Evolutionary conservation across 2,888 invertebrate species (phyloP), one percentile per base, ranked within the genome.

Genomic region (Petrolisthes manimaculis): DNA sequence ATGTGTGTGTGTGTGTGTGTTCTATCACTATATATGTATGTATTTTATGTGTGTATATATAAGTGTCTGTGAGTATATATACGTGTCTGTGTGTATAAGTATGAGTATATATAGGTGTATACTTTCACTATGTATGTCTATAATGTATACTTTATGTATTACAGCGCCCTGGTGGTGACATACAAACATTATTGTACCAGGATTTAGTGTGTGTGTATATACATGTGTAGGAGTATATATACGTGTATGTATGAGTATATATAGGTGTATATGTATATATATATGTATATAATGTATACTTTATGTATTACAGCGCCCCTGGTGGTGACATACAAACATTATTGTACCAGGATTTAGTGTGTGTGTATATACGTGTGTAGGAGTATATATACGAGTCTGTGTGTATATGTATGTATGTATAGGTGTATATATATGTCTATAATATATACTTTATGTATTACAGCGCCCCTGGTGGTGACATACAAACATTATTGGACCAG

Each of bases 251-350:
- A n/a, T 79, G 9, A 37, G 53, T 79, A 1, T 54, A 18, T 54
- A 53, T 8, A 21, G 4, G 3, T 55, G 14, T 81, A n/a, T 81
- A 55, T 12, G 53, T 37, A 8, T 14, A 67, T 67, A 67, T 67
- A 67, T 14, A 67, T 12, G 8, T 67, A 12, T 67, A 12, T 14
- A 67, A 12, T 12, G 67, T 14, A 67, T 12, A 14, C 14, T 67
- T 67, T n/a, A n/a, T n/a, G n/a, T 69, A 37, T 51, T 51, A 51
- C 82, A 96, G 96, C 92, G 98, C 98, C 93, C 96, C 97, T 91
- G 99, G 98, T 92, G 99, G 99, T 89, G 99, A 99, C 94, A 94
- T 99, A 92, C 98, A 98, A 93, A 96, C 97, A 92, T 95, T 98
- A 91, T 94, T 98, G 92, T 97, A 98, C 93, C 96, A 91, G 96